Evolutionary conservation across 2,888 invertebrate species (phyloP).

Genomic region (Panzeria rudis): DNA sequence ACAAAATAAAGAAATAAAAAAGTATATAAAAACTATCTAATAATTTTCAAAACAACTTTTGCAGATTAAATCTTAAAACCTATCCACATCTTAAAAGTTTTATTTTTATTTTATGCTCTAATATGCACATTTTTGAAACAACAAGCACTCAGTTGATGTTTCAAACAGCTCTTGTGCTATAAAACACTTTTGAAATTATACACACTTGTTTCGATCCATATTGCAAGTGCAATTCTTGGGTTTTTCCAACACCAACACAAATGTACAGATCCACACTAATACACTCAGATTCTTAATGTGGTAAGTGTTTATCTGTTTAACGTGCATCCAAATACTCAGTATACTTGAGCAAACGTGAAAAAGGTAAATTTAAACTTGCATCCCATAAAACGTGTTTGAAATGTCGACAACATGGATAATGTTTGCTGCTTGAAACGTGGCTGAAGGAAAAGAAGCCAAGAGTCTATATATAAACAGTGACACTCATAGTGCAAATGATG

Average conservation of each 20-base stretch:
- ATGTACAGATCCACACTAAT: conserved; percentile 10
- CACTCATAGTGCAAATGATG: not conserved
- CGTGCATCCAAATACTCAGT: conserved; percentile 33
- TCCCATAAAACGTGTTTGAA: conserved; percentile 46
- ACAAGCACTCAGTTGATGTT: conserved; percentile 7
- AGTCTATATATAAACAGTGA: conserved; percentile 6
- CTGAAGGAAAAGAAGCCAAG: not conserved
- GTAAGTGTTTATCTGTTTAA: conserved; percentile 50
- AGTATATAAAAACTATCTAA: not conserved
- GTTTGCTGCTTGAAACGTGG: not conserved
- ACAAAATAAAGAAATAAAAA: not conserved
- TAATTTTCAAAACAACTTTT: not conserved
- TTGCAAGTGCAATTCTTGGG: conserved; percentile 11
- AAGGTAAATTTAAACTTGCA: conserved; percentile 28
- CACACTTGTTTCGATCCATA: conserved; percentile 42
- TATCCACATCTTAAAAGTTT: conserved; percentile 8
- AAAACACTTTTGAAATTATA: conserved; percentile 35
- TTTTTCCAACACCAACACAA: not conserved
- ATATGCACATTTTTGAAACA: conserved; percentile 4
- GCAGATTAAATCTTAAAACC: not conserved
- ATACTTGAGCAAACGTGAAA: not conserved
- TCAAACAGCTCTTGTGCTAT: conserved; percentile 23
- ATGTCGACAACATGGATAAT: conserved; percentile 46
- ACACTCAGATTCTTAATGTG: conserved; percentile 27
- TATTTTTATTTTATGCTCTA: conserved; percentile 13